phyloP scores from a whole-genome alignment of 2,888 invertebrate species.

The Ypsolopha scabrella region DNA sequence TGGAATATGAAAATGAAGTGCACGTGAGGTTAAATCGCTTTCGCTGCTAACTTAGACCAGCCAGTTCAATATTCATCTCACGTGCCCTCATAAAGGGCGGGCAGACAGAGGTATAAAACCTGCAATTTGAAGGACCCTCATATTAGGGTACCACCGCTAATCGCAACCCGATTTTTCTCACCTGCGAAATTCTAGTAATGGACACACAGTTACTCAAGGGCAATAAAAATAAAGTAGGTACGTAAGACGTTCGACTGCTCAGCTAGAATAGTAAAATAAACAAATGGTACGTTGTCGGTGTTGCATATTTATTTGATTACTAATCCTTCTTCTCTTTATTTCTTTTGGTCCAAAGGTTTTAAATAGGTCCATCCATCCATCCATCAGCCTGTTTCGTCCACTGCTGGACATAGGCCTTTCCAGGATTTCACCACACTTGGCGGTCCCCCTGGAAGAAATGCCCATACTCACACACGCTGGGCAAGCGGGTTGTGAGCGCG shows the following conservation, averaged over 20 bases:
- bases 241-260: neutral
- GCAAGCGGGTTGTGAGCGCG: too few relatives aligned
- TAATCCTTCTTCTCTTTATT: too few relatives aligned
- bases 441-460: too few relatives aligned
- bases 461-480: too few relatives aligned
- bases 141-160: conserved; percentile 35
- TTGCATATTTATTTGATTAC: too few relatives aligned
- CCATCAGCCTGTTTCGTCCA: too few relatives aligned
- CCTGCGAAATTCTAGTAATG: conserved; percentile 13
- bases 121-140: conserved; percentile 36
- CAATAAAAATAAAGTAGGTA: neutral
- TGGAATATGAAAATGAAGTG: too few relatives aligned
- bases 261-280: neutral
- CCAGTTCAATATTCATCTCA: conserved; percentile 1
- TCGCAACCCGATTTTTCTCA: conserved; percentile 32
- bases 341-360: too few relatives aligned
- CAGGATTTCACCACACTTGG: too few relatives aligned
- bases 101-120: conserved; percentile 18
- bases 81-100: conserved; percentile 2
- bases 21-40: neutral
- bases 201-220: neutral
- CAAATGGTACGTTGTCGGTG: too few relatives aligned
- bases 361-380: too few relatives aligned
- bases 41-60: neutral
- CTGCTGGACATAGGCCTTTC: too few relatives aligned